A percentile compares a stretch with the other conserved stretches of the same genome.
phyloP scores from a whole-genome alignment of 2,797 vertebrate genomes.

The Decapterus maruadsi region DNA sequence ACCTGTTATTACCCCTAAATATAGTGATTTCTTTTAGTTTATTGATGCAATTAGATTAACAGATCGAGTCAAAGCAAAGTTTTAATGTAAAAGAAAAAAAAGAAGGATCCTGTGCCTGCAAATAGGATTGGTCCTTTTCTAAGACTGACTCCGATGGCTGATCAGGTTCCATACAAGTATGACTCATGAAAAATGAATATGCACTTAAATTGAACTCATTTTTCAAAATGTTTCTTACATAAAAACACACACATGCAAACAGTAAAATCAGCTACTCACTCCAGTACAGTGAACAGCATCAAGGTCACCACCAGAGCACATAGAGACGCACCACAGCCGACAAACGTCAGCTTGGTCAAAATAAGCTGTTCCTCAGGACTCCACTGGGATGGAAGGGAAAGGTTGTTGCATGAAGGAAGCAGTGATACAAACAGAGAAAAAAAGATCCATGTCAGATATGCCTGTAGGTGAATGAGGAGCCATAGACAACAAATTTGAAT shows the following conservation, averaged over 20 bases:
- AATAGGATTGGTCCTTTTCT: not conserved
- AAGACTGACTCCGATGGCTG: not conserved
- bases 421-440: not conserved
- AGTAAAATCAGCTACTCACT: constrained; percentile 81
- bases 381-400: constrained; percentile 79
- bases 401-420: constrained; percentile 8
- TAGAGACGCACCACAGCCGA: constrained; percentile 87
- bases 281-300: constrained; percentile 89
- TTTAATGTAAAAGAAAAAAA: too few relatives aligned
- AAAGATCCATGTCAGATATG: not conserved
- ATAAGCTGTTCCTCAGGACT: constrained; percentile 83
- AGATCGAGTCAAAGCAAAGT: not conserved
- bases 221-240: not conserved
- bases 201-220: not conserved
- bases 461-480: not conserved
- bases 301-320: constrained; percentile 88
- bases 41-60: not conserved
- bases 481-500: not conserved
- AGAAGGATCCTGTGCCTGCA: too few relatives aligned
- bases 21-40: not conserved
- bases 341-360: constrained; percentile 89
- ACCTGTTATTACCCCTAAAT: not conserved
- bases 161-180: not conserved
- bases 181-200: not conserved
- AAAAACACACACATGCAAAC: not conserved